phyloP scores from a whole-genome alignment of 2,113 vertebrate genomes.

The Buteo buteo region DNA sequence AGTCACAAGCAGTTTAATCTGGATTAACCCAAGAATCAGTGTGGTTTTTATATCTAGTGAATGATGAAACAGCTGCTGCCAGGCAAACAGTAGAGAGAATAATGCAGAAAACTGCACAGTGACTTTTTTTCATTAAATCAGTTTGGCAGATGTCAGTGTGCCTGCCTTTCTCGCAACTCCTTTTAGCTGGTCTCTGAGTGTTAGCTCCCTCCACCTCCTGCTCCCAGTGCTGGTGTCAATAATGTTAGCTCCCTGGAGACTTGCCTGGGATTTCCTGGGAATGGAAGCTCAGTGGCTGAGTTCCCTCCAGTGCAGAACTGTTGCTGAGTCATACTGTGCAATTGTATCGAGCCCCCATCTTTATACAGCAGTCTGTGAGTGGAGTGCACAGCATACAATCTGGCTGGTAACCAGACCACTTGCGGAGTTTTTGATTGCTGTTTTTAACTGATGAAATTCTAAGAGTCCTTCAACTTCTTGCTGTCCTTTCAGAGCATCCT shows the following conservation, averaged over 20 bases:
- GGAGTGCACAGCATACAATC: background rate
- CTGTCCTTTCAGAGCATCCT: background rate
- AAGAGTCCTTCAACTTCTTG: background rate
- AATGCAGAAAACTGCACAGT: background rate
- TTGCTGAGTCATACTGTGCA: background rate
- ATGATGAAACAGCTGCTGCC: background rate
- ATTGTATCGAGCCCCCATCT: background rate
- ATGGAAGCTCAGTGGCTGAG: background rate
- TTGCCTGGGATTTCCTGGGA: background rate
- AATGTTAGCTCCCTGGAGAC: background rate
- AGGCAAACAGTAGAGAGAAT: background rate
- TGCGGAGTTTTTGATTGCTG: background rate
- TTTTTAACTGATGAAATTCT: background rate
- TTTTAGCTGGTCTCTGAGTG: background rate
- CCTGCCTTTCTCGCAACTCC: background rate
- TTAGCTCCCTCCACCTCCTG: background rate
- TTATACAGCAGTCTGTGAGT: background rate
- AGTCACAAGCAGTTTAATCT: background rate
- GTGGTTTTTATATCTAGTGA: background rate
- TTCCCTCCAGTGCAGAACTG: background rate
- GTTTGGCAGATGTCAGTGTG: background rate
- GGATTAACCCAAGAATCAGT: background rate
- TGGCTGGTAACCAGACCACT: background rate
- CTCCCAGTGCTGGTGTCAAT: background rate
- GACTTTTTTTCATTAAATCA: background rate